Evolutionary conservation across 2,113 vertebrate species (phyloP).

Genomic region (Agapornis roseicollis): DNA sequence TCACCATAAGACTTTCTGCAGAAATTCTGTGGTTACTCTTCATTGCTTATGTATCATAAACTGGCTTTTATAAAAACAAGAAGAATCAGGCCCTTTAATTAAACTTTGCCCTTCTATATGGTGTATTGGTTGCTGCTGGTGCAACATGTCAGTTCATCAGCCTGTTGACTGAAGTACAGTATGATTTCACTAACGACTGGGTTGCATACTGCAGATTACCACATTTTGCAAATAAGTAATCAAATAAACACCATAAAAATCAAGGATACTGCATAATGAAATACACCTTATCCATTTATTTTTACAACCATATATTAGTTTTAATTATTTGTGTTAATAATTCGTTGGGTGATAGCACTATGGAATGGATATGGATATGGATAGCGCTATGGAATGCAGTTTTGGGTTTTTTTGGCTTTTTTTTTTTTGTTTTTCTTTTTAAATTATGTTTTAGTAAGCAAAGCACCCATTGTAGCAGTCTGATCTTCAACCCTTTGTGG

Average conservation of each 20-base stretch:
- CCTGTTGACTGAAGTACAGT: conserved; percentile 39
- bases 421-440: not conserved
- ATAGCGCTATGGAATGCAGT: not conserved
- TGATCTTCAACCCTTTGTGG: not conserved
- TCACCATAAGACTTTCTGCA: not conserved
- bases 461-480: not conserved
- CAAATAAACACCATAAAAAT: conserved; percentile 57
- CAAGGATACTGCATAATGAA: conserved; percentile 54
- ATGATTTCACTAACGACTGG: conserved; percentile 51
- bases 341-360: not conserved
- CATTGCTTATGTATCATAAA: not conserved
- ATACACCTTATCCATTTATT: conserved; percentile 51
- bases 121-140: not conserved
- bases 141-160: conserved; percentile 30
- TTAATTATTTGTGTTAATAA: conserved; percentile 47
- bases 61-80: not conserved
- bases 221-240: conserved; percentile 62
- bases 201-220: conserved; percentile 39
- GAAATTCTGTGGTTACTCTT: not conserved
- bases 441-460: not conserved
- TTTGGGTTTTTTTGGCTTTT: not conserved
- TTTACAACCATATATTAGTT: conserved; percentile 49
- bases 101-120: not conserved
- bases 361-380: too few species aligned
- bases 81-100: not conserved